Evolutionary conservation across 2,888 invertebrate species (phyloP), one percentile per base, ranked within the genome.

Genomic region (Serripes groenlandicus): DNA sequence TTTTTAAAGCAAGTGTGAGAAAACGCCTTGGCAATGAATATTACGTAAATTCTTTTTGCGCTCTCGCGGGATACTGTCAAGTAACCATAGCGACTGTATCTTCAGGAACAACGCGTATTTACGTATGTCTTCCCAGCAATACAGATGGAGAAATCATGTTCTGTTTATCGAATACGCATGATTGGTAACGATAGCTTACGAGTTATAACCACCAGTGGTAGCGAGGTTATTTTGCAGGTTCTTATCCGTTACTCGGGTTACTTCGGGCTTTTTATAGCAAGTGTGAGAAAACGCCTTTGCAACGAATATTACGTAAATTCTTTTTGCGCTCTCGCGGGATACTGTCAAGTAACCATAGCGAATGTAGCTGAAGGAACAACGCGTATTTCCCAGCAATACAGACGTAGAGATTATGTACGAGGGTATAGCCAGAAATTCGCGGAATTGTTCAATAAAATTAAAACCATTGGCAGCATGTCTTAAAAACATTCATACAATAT

Each of bases 281-380:
- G 81, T 3, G n/a, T 69, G 11, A 64, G 32, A 3, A n/a, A 35
- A 9, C 23, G 30, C n/a, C 42, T 85, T 7, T 78, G 85, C 5
- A 64, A 30, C 18, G 77, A 85, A 35, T 81, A 85, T 68, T 81
- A 71, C 74, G 72, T 79, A 26, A 79, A 77, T 32, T 81, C 78
- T 42, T 85, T 85, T 42, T 85, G 85, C 54, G 85, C 66, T 4
- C 74, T 81, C 7, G 81, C 81, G 21, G 85, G 85, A 54, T 76
- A 58, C 26, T 85, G 85, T 68, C 81, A 85, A 34, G 56, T 81
- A 35, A 76, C 78, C 18, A 66, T 85, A 23, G 74, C 79, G 15
- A 69, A 76, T 3, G 28, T 60, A 1, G 42, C 26, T 32, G 4
- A 28, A 3, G 74, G 49, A 0, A n/a, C 56, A 3, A 81, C 85